A percentile compares a stretch with the other conserved stretches of the same genome.
phyloP scores from a whole-genome alignment of 2,113 vertebrate species.

The Nerophis lumbriciformis region DNA sequence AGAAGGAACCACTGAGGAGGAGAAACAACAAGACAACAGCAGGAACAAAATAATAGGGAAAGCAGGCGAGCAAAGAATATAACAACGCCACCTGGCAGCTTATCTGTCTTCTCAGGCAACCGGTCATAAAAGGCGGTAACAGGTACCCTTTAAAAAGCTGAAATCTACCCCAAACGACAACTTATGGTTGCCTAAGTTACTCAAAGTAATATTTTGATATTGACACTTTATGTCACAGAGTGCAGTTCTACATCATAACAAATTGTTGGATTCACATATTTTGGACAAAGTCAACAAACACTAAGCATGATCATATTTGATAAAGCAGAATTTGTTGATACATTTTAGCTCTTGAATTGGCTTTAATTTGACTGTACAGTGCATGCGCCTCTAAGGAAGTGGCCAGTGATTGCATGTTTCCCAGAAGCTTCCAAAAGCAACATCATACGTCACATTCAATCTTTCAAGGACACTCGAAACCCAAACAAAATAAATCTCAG shows the following conservation, averaged over 20 bases:
- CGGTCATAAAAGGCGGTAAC: background rate
- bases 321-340: background rate
- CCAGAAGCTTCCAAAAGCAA: background rate
- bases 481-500: constrained; percentile 1
- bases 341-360: background rate
- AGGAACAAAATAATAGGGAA: too few relatives aligned
- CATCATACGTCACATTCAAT: background rate
- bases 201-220: too few relatives aligned
- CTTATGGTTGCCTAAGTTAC: too few relatives aligned
- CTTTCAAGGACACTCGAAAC: constrained; percentile 1
- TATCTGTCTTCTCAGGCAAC: too few relatives aligned
- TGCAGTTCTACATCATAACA: background rate
- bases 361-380: background rate
- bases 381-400: background rate
- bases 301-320: background rate
- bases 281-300: background rate
- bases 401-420: background rate
- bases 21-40: too few relatives aligned
- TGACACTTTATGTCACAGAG: background rate
- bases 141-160: background rate
- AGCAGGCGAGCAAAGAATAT: too few relatives aligned
- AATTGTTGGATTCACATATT: background rate
- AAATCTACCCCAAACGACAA: too few relatives aligned
- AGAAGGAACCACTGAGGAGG: too few relatives aligned
- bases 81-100: too few relatives aligned